Percentiles rank a stretch among this genome's conserved stretches.
These are phyloP conservation scores for Epistrophe grossulariae DNA, from an alignment of 2,888 invertebrate species.

Conservation along the genomic window DNA sequence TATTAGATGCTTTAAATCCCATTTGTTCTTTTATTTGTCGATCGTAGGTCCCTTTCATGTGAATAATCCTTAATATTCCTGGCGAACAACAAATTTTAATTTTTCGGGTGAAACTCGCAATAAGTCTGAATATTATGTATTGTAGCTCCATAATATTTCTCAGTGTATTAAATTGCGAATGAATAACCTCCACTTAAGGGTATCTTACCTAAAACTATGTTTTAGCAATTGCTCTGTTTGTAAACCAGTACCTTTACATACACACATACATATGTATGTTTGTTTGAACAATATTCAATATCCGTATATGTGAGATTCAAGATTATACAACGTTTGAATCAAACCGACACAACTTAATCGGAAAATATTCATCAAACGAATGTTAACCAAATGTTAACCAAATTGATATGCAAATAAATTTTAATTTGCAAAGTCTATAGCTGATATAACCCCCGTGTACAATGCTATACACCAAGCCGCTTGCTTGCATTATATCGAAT, in stretches of 20 bases:
- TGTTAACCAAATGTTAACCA: conserved; percentile 76
- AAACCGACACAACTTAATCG: conserved; percentile 72
- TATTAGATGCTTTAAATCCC: no score
- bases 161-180: conserved; percentile 23
- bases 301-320: conserved; percentile 11
- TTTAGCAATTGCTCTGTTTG: neutral
- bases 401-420: conserved; percentile 76
- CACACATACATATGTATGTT: no score
- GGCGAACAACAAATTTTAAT: no score
- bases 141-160: neutral
- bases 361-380: conserved; percentile 74
- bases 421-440: conserved; percentile 62
- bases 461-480: neutral
- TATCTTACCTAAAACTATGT: conserved; percentile 36
- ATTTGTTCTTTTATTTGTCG: no score
- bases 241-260: neutral
- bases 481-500: conserved; percentile 2
- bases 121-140: no score
- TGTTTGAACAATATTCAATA: conserved; percentile 19
- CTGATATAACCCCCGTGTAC: neutral
- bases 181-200: conserved; percentile 48
- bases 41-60: no score
- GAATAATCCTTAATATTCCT: no score
- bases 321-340: conserved; percentile 37
- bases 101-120: no score